These are phyloP conservation scores for Lycia hirtaria DNA, from an alignment of 2,888 invertebrate genomes.

Conservation along the genomic window DNA sequence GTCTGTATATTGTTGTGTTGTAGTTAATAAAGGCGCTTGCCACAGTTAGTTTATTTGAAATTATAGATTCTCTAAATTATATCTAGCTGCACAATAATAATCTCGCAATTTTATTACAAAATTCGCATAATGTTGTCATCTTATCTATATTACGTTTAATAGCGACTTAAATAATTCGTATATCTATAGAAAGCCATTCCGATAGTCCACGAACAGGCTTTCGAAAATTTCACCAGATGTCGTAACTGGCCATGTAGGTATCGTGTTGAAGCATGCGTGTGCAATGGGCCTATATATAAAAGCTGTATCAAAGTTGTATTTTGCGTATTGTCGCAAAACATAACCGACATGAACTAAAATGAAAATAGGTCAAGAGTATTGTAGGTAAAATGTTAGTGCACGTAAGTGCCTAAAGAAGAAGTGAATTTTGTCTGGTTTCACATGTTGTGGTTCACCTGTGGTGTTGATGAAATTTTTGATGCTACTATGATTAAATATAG, in stretches of 20 bases:
- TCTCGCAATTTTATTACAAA: slow-evolving; percentile 7
- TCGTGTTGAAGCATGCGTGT: slow-evolving; percentile 29
- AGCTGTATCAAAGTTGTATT: slow-evolving; percentile 20
- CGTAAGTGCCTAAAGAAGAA: too few species aligned
- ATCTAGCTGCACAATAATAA: neutral
- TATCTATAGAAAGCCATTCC: slow-evolving; percentile 41
- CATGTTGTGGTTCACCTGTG: too few species aligned
- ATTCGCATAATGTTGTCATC: slow-evolving; percentile 13
- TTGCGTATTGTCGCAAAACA: slow-evolving; percentile 17
- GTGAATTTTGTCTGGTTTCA: too few species aligned
- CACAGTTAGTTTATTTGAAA: too few species aligned
- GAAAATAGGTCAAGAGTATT: neutral
- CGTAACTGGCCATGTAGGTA: slow-evolving; percentile 44
- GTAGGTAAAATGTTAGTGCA: too few species aligned
- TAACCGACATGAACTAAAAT: neutral
- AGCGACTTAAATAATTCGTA: slow-evolving; percentile 14
- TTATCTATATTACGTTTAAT: slow-evolving; percentile 18
- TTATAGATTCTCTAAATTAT: neutral
- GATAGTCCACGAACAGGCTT: slow-evolving; percentile 48
- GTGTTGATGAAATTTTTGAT: too few species aligned
- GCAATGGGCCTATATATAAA: slow-evolving; percentile 29
- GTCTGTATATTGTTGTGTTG: too few species aligned
- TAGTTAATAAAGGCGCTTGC: too few species aligned
- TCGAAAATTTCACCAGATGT: slow-evolving; percentile 59
- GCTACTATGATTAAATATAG: too few species aligned